phyloP scores from a whole-genome alignment of 2,797 vertebrate species.

The Rhincodon typus region DNA sequence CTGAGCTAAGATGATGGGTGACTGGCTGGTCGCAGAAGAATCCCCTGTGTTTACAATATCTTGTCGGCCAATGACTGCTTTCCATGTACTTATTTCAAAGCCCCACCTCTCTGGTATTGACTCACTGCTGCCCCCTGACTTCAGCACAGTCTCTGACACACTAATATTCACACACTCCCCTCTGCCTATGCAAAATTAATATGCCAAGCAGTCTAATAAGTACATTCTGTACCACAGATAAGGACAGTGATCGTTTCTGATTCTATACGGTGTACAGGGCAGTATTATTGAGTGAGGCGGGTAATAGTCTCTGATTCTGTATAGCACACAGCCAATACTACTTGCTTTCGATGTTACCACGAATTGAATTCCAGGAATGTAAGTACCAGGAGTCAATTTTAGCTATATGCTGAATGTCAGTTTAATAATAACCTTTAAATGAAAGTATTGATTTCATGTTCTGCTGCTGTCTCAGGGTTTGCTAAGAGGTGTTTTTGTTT shows the following conservation, averaged over 20 bases:
- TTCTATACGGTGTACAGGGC: background rate
- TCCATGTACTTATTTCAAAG: background rate
- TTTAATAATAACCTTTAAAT: slow-evolving; percentile 2
- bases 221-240: background rate
- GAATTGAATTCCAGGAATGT: background rate
- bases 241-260: background rate
- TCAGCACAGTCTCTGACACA: background rate
- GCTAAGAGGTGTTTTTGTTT: background rate
- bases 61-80: background rate
- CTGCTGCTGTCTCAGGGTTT: background rate
- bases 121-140: background rate
- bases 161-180: background rate
- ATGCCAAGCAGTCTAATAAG: background rate
- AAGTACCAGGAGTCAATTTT: background rate
- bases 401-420: background rate
- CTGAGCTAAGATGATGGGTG: background rate
- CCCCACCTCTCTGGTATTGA: background rate
- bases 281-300: background rate
- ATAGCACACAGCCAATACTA: background rate
- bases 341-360: background rate
- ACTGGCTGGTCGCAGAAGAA: background rate
- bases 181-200: background rate
- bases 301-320: background rate
- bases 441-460: background rate
- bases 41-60: background rate